Percentiles rank a stretch among this genome's conserved stretches.
Evolutionary conservation across 2,888 invertebrate genomes (phyloP).

Genomic region (Pemphredon lugubris): DNA sequence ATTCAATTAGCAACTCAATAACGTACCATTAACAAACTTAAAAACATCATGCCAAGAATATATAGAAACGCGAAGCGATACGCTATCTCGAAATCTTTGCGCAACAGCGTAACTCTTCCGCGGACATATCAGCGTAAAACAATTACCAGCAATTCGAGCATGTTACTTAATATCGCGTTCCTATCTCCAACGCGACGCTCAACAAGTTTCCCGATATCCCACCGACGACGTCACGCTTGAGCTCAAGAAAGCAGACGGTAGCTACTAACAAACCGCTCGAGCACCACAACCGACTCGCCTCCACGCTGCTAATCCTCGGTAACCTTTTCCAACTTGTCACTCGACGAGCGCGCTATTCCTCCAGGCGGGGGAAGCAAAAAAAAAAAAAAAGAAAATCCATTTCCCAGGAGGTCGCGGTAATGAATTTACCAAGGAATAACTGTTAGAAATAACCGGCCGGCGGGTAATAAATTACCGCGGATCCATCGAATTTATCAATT

Average conservation of each 20-base stretch:
- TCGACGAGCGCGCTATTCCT: conserved; percentile 10
- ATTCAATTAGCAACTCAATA: too few relatives aligned
- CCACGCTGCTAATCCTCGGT: conserved; percentile 9
- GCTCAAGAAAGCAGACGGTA: background rate
- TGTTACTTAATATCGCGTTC: background rate
- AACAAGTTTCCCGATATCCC: background rate
- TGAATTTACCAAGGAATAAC: conserved; percentile 47
- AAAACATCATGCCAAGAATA: too few relatives aligned
- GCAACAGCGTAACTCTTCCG: too few relatives aligned
- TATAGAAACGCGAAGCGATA: too few relatives aligned
- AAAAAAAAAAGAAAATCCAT: too few relatives aligned
- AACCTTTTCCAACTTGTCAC: background rate
- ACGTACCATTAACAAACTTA: too few relatives aligned
- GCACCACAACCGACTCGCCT: background rate
- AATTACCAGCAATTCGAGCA: too few relatives aligned
- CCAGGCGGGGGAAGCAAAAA: too few relatives aligned
- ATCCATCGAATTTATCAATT: conserved; percentile 68
- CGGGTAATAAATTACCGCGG: conserved; percentile 55
- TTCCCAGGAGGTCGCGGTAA: conserved; percentile 44
- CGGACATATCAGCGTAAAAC: too few relatives aligned
- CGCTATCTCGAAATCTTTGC: too few relatives aligned
- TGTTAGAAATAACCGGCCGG: conserved; percentile 47
- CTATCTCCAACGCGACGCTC: background rate
- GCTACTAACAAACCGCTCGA: too few relatives aligned
- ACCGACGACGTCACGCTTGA: too few relatives aligned